Conservation (phyloP, 1,140 invertebrate genomes). For the Gryon sp. region DNA sequence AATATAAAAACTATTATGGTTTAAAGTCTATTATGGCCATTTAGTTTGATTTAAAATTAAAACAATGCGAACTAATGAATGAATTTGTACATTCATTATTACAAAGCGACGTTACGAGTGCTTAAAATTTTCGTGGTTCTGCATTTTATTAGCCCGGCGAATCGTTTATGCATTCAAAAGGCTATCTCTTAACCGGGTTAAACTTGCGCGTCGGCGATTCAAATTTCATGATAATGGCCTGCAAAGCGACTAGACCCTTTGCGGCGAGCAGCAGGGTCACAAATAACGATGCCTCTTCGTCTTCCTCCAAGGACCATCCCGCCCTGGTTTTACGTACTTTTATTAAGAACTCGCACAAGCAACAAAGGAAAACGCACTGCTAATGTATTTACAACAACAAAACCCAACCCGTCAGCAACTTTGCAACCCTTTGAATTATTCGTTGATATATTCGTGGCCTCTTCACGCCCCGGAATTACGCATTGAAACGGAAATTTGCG, state of each 20-base stretch:
- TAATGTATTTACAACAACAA: slow-evolving; percentile 15
- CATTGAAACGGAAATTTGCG: neutral
- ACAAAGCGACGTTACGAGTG: slow-evolving; percentile 12
- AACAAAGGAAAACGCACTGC: neutral
- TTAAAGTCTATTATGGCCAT: too few relatives aligned
- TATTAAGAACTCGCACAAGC: neutral
- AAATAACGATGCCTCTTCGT: slow-evolving; percentile 30
- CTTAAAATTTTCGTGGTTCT: slow-evolving; percentile 41
- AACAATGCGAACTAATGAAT: too few relatives aligned
- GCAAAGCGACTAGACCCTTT: slow-evolving; percentile 25
- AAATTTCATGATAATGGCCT: slow-evolving; percentile 55
- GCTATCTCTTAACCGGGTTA: slow-evolving; percentile 32
- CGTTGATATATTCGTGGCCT: neutral
- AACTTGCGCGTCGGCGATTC: slow-evolving; percentile 46
- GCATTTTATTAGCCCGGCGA: slow-evolving; percentile 44
- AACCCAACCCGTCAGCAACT: neutral
- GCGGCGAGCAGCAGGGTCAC: slow-evolving; percentile 12
- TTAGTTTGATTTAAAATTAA: too few relatives aligned
- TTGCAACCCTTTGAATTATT: slow-evolving; percentile 2
- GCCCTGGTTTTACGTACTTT: neutral
- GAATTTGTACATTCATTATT: too few relatives aligned
- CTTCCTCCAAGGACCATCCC: slow-evolving; percentile 13
- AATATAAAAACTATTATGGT: too few relatives aligned
- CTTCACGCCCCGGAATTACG: neutral
- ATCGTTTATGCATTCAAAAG: slow-evolving; percentile 60